These are phyloP conservation scores for Chloroclystis v-ata DNA, from an alignment of 2,888 invertebrate species.

Conservation along the genomic window DNA sequence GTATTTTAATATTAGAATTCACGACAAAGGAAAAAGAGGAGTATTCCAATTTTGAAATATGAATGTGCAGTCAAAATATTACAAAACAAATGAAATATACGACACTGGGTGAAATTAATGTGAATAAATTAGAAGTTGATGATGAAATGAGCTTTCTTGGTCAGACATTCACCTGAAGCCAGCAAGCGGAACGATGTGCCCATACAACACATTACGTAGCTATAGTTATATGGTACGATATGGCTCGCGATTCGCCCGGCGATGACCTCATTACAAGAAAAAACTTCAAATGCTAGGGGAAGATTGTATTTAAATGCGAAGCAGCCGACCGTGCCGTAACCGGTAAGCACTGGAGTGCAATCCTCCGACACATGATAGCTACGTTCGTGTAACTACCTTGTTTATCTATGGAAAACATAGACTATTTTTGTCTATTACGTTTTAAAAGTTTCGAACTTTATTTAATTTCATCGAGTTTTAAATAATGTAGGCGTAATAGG, in stretches of 20 bases:
- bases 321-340: constrained; percentile 43
- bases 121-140: constrained; percentile 4
- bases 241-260: constrained; percentile 48
- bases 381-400: not conserved
- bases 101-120: constrained; percentile 4
- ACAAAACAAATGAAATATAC: constrained; percentile 4
- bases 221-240: constrained; percentile 38
- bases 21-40: too few relatives aligned
- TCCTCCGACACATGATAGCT: constrained; percentile 25
- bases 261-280: constrained; percentile 64
- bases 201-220: constrained; percentile 46
- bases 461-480: too few relatives aligned
- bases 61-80: constrained; percentile 20
- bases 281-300: constrained; percentile 43
- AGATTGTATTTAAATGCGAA: constrained; percentile 40
- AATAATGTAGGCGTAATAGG: too few relatives aligned
- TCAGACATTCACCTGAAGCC: constrained; percentile 53
- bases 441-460: too few relatives aligned
- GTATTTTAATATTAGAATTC: too few relatives aligned
- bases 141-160: constrained; percentile 22
- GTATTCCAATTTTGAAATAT: not conserved
- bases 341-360: constrained; percentile 35
- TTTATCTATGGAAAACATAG: not conserved
- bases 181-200: constrained; percentile 45
- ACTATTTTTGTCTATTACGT: not conserved